Base-by-base conservation (phyloP, 2,113 vertebrate species). In the Actinemys pallida region DNA sequence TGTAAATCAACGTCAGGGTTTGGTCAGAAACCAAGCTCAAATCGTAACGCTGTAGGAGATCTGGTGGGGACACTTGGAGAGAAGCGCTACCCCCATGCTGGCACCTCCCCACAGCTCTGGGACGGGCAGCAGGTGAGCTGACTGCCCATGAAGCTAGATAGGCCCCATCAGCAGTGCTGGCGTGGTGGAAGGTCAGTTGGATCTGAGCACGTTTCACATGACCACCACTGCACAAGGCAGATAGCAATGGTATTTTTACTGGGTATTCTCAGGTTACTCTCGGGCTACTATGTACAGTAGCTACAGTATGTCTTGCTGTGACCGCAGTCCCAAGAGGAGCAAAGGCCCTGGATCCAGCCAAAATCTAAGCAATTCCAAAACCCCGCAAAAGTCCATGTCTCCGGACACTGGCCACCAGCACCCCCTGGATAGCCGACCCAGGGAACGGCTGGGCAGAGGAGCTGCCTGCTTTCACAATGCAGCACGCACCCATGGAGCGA, bases 281-380 rank as follows among this genome's bases (percentile, higher is more conserved):
- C 62, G 10, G 47, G 10, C 12, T 31, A 42, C 72, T 91, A 89
- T 14, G 4, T 72, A 65, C 22, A 79, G 50, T 42, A 69, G 53
- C 31, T 27, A 57, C 0, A 0, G 17, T 39, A n/a, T 81, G 3
- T 56, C 81, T 86, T 80, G 86, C 16, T 35, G 82, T 45, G 47
- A 56, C 84, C 35, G 79, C 62, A 93, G 62, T 39, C 8, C 16
- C 39, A 45, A 24, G 75, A 88, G n/a, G 10, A 84, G 8, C 12
- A 35, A 92, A 0, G 0, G 81, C 50, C 47, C 52, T 20, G 1
- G 8, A n/a, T 1, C 27, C 54, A 92, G 1, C 4, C 75, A 53
- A 27, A n/a, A 79, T 20, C 1, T 1, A 72, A 39, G 75, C 50
- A 76, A 1, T 13, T 42, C 31, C 47, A 93, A 50, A 87, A 17